A percentile compares a stretch with the other conserved stretches of the same genome.
These are phyloP conservation scores for Odontamblyopus lacepedii DNA, from an alignment of 2,797 vertebrate genomes.

Conservation along the genomic window DNA sequence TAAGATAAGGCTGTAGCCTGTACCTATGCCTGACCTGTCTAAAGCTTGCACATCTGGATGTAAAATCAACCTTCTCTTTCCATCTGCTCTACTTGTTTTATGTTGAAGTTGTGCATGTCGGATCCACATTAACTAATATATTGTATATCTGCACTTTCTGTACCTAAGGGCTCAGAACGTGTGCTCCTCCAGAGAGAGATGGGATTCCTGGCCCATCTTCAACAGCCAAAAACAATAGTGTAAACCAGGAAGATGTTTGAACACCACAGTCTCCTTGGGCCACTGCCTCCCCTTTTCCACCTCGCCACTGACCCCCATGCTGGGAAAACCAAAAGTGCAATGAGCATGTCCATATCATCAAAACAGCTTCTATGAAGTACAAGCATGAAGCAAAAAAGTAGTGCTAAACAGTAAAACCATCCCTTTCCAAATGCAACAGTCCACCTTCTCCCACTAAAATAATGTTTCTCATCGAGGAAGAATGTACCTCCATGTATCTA, in stretches of 20 bases:
- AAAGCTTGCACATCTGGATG: slow-evolving; percentile 68
- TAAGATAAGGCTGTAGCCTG: slow-evolving; percentile 45
- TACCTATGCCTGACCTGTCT: slow-evolving; percentile 37
- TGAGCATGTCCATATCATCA: slow-evolving; percentile 47
- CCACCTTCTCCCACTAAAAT: slow-evolving; percentile 65
- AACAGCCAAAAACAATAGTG: slow-evolving; percentile 68
- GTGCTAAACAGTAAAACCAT: slow-evolving; percentile 46
- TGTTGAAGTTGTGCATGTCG: slow-evolving; percentile 51
- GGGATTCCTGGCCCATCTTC: slow-evolving; percentile 46
- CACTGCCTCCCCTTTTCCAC: slow-evolving; percentile 37
- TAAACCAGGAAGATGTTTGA: slow-evolving; percentile 57
- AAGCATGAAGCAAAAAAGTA: slow-evolving; percentile 54
- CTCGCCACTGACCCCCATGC: slow-evolving; percentile 43
- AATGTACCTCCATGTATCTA: slow-evolving; percentile 51
- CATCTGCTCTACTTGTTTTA: slow-evolving; percentile 49
- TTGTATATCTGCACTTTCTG: slow-evolving; percentile 51
- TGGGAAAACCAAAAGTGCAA: slow-evolving; percentile 34
- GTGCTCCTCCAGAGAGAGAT: slow-evolving; percentile 43
- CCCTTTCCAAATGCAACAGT: slow-evolving; percentile 54
- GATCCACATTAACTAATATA: slow-evolving; percentile 60
- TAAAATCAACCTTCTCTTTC: slow-evolving; percentile 58
- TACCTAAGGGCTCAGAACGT: slow-evolving; percentile 46
- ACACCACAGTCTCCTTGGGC: slow-evolving; percentile 49
- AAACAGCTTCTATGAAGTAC: slow-evolving; percentile 50
- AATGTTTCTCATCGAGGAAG: slow-evolving; percentile 56